Conservation (phyloP, 2,797 vertebrate genomes). For the Tokudaia muenninki region DNA sequence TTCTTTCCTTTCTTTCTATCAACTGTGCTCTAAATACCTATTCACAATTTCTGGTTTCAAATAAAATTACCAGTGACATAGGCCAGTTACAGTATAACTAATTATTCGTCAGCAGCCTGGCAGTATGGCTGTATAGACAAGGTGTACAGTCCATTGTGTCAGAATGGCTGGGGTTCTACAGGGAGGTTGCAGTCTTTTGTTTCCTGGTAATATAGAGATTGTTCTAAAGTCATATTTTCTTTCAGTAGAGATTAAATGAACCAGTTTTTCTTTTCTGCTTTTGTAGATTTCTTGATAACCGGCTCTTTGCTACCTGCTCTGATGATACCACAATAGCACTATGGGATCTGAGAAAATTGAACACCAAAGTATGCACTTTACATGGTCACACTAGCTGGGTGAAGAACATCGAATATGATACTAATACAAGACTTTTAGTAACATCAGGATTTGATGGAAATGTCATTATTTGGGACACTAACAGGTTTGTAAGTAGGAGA, state of each 20-base stretch:
- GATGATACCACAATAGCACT: conserved; percentile 99
- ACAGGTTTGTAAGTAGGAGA: conserved; percentile 91
- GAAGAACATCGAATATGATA: conserved; percentile 99
- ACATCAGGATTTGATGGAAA: conserved; percentile 99
- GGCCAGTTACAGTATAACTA: conserved; percentile 13
- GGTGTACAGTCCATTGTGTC: conserved; percentile 9
- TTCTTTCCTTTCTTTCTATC: conserved; percentile 42
- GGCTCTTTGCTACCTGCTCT: conserved; percentile 98
- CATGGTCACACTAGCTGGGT: conserved; percentile 99
- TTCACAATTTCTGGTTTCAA: conserved; percentile 44
- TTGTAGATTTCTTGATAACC: conserved; percentile 97
- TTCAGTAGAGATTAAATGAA: conserved; percentile 70
- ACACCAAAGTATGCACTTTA: conserved; percentile 96
- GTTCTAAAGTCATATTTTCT: conserved; percentile 61
- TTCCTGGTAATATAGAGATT: conserved; percentile 48
- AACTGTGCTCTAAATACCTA: conserved; percentile 24
- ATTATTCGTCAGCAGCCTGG: conserved; percentile 41
- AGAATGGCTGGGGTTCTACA: conserved; percentile 28
- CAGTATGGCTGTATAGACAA: conserved; percentile 27
- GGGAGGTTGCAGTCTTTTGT: conserved; percentile 21
- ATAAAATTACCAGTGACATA: conserved; percentile 50
- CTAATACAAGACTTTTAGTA: conserved; percentile 96
- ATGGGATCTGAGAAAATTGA: conserved; percentile 98
- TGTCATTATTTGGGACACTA: conserved; percentile 99
- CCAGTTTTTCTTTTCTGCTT: conserved; percentile 80